phyloP scores from a whole-genome alignment of 2,113 vertebrate species.

The Psittacara wagleri region DNA sequence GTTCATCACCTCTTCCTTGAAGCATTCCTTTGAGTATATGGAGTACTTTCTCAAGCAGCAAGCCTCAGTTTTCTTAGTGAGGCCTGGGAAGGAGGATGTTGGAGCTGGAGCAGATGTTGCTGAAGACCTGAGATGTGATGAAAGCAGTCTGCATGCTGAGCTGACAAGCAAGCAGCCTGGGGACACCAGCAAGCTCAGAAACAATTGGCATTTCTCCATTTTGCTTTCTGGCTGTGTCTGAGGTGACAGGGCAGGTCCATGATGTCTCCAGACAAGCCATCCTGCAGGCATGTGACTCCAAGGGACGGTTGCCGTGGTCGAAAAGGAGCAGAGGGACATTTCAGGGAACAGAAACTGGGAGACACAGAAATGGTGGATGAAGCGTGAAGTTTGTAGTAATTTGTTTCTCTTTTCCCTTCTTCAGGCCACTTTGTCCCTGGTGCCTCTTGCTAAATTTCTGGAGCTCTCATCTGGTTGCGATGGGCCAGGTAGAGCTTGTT shows the following conservation, averaged over 20 bases:
- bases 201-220: neutral
- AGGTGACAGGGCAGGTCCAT: neutral
- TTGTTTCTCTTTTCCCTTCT: neutral
- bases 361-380: neutral
- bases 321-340: neutral
- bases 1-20: neutral
- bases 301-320: neutral
- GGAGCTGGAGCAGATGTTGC: neutral
- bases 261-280: neutral
- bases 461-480: neutral
- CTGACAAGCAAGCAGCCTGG: neutral
- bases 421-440: neutral
- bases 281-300: neutral
- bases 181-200: neutral
- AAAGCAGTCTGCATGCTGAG: fast-evolving
- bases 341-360: neutral
- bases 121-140: neutral
- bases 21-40: neutral
- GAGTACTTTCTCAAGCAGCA: neutral
- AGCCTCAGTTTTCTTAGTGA: neutral
- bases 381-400: neutral
- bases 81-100: neutral
- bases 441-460: neutral
- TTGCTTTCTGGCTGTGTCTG: neutral
- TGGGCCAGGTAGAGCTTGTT: neutral